Base-by-base conservation (phyloP, 2,113 vertebrate genomes). In the Ctenomys sociabilis region DNA sequence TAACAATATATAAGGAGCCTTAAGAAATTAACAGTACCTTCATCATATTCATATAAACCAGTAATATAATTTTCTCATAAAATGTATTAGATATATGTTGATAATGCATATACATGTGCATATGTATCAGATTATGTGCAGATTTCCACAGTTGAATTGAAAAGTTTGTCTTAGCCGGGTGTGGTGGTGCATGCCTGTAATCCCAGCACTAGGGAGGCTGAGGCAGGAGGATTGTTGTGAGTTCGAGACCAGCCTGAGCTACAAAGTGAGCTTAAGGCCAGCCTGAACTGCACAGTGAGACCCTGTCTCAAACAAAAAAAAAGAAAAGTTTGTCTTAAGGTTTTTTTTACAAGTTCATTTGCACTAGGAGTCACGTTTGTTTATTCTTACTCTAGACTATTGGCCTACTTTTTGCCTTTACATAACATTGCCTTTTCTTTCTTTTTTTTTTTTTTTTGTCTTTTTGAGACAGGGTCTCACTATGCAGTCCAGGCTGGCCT, bases 11-110 rank as follows among this genome's bases (percentile, higher is more conserved):
- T 40, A 57, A 28, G 24, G 40, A 54, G 26, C 75, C 40, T 49
- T 89, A 68, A 35, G 64, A 93, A 82, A 87, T 91, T 66, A 95
- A 80, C 40, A 82, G 17, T 85, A 89, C 61, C 81, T 88, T 82
- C 6, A 68, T 92, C 63, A 63, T 83, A 35, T 61, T 49, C 75
- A 32, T 78, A 30, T 16, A 49, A 49, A 28, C 43, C 72, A 75
- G 43, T 78, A 49, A 30, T 32, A 52, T 19, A 49, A 49, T 43
- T 26, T 32, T 70, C 19, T 70, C 6, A n/a, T 70, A 70, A 70
- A 70, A 2, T 70, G 35, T 37, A 70, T 40, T 22, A 72, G 22
- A 22, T 72, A 40, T 40, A 35, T 35, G 12, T 68, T 7, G 1
- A 35, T 17, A 68, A 68, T 35, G 17, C 32, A n/a, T 19, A 70